Evolutionary conservation across 53 echinoderm and acorn worm species (phyloP).

Genomic region (Zoroaster sp.): DNA sequence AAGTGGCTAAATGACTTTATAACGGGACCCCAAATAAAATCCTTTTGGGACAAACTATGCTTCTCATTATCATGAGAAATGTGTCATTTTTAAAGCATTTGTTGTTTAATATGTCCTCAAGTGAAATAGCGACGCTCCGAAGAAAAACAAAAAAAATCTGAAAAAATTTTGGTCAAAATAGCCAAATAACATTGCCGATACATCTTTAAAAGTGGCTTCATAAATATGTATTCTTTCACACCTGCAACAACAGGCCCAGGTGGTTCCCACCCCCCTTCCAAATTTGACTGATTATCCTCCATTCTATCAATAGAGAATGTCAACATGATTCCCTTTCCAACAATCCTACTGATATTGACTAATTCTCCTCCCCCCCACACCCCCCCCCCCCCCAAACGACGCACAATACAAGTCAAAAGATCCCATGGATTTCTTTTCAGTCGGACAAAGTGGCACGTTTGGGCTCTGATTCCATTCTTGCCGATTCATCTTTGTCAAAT

Average conservation of each 20-base stretch:
- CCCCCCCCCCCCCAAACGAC: not conserved
- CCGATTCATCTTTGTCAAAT: constrained; percentile 24
- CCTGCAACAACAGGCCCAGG: not conserved
- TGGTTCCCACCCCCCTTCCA: not conserved
- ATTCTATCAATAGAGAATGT: not conserved
- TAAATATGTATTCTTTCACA: not conserved
- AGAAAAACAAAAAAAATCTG: too few species aligned
- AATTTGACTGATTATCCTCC: not conserved
- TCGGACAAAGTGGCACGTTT: not conserved
- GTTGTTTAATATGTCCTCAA: too few species aligned
- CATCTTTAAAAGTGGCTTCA: too few species aligned
- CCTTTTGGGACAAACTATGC: too few species aligned
- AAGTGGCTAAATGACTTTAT: too few species aligned
- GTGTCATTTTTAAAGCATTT: too few species aligned
- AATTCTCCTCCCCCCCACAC: not conserved
- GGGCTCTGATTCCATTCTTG: not conserved
- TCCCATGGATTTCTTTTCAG: not conserved
- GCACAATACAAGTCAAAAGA: not conserved
- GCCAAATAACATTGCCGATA: too few species aligned
- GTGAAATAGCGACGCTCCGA: too few species aligned
- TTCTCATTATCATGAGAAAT: too few species aligned
- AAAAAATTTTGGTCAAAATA: too few species aligned
- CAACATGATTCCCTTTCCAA: not conserved
- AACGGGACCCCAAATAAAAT: too few species aligned
- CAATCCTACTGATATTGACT: not conserved